Base-by-base conservation (phyloP, 2,888 invertebrate species). In the Limenitis camilla region DNA sequence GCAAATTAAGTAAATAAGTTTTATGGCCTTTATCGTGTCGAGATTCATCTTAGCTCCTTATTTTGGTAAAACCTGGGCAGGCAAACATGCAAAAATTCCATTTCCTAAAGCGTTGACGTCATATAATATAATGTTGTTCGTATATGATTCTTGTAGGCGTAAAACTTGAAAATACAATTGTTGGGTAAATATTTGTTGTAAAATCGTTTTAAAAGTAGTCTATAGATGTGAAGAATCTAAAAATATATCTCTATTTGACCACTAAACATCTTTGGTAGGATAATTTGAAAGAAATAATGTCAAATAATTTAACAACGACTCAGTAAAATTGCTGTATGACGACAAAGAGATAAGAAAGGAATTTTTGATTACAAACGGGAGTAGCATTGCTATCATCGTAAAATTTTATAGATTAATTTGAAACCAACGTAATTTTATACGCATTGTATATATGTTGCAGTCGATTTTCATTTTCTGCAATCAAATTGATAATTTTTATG, bases 291-390 rank as follows among this genome's bases (percentile, higher is more conserved):
- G n/a, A n/a, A 31, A 40, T 27, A 40, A 40, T 29, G n/a, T n/a
- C 31, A 47, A 32, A 40, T 31, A 31, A 28, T 68, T 66, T 30
- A 41, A 31, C 61, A 63, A 72, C 62, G 69, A 68, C 62, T 72
- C 70, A 77, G 75, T 33, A 78, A 72, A 77, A 72, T 62, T 66
- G 68, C 68, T 72, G 68, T 69, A 69, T 75, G 76, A 74, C 75
- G 74, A 64, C 69, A 68, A 54, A 60, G 49, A 79, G 85, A 84
- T 85, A 85, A 82, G 70, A 68, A 60, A 65, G 78, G 83, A 83
- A 85, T 84, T 80, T 81, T 76, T 74, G 81, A 83, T 85, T 81
- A 81, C 73, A 76, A 83, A 81, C 73, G 76, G 80, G 80, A 80
- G 71, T 81, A 78, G 67, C 62, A 64, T 74, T 61, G 65, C 67